Evolutionary conservation across 1,140 invertebrate genomes (phyloP), one percentile per base, ranked within the genome.

Genomic region (Drosophila funebris): DNA sequence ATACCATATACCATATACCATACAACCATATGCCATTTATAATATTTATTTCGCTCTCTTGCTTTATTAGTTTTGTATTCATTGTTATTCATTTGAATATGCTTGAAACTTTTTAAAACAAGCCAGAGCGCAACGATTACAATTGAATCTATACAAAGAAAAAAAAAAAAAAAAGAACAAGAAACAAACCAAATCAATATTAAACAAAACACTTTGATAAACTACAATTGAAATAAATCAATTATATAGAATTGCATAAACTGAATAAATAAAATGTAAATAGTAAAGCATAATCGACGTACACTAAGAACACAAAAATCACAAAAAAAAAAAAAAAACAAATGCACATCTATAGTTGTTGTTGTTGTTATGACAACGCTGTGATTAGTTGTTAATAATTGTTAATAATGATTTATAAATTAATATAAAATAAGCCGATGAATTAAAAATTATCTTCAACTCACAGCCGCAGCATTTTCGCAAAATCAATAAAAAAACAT

Each of bases 401-500:
- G 22, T 48, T 6, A 31, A 20, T 13, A 52, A 9, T 18, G 37
- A 1, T 37, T 36, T 14, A 33, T 20, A 16, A 56, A 56, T 41
- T 29, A 41, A 41, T 13, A 24, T 16, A 71, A 18, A 54, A 54
- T n/a, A n/a, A n/a, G n/a, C n/a, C n/a, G n/a, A n/a, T n/a, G n/a
- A n/a, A n/a, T n/a, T n/a, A n/a, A 24, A 57, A 67, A 67, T 58
- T 73, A 39, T 73, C 27, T 73, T 68, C 22, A 67, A 60, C 54
- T 58, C 70, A 50, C 52, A 77, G 77, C 83, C 74, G 77, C 83
- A 88, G 77, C 77, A 73, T 78, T 87, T 53, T 63, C 75, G 73
- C 75, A 87, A 74, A 68, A 52, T 44, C 64, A 68, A 78, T 78
- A 64, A 69, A 60, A 75, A 58, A 46, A 31, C 14, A 54, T n/a